These are phyloP conservation scores for Notodonta dromedarius DNA, from an alignment of 2,888 invertebrate species.

Conservation along the genomic window DNA sequence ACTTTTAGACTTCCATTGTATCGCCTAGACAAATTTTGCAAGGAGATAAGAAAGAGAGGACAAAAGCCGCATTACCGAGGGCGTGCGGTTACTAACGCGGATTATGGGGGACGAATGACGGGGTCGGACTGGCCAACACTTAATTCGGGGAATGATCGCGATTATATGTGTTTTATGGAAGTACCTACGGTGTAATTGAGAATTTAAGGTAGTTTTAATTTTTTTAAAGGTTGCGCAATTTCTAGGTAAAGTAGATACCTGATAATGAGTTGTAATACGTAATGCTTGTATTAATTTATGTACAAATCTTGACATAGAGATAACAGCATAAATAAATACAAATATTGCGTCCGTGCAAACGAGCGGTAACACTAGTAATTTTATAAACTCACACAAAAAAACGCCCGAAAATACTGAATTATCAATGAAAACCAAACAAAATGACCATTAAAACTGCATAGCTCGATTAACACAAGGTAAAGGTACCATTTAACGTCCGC, in stretches of 20 bases:
- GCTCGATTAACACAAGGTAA: slow-evolving; percentile 9
- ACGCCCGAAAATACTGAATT: neutral
- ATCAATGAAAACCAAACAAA: neutral
- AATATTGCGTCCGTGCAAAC: neutral
- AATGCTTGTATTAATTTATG: too few species aligned
- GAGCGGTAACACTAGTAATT: neutral
- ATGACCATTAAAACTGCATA: slow-evolving; percentile 9
- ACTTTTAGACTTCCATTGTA: slow-evolving; percentile 70
- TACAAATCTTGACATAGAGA: too few species aligned
- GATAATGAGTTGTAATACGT: too few species aligned
- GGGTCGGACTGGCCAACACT: slow-evolving; percentile 56
- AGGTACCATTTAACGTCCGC: slow-evolving; percentile 14
- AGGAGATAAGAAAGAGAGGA: slow-evolving; percentile 81
- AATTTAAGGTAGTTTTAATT: slow-evolving; percentile 22
- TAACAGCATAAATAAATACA: too few species aligned
- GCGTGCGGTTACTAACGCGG: slow-evolving; percentile 72
- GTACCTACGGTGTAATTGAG: slow-evolving; percentile 35
- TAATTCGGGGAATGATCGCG: slow-evolving; percentile 70
- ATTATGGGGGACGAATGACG: slow-evolving; percentile 68
- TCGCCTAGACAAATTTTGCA: slow-evolving; percentile 82
- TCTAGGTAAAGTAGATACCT: too few species aligned
- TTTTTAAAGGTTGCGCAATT: too few species aligned
- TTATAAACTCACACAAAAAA: neutral
- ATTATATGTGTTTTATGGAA: slow-evolving; percentile 70
- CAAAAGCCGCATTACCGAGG: slow-evolving; percentile 67